Percentiles rank a stretch among this genome's conserved stretches.
phyloP scores from a whole-genome alignment of 2,888 invertebrate species.

The Hirudinaria manillensis region DNA sequence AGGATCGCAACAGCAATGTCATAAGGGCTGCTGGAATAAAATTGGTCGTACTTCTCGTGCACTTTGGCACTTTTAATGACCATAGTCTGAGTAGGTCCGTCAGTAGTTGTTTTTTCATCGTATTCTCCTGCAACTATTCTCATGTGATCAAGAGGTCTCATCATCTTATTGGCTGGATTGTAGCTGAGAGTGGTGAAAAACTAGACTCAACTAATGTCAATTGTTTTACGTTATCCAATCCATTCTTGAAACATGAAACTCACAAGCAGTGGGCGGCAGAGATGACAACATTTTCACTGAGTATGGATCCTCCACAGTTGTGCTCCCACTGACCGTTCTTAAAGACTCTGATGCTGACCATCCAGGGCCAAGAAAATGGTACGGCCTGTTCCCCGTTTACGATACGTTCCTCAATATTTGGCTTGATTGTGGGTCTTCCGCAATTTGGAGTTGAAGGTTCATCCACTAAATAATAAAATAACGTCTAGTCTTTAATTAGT shows the following conservation, averaged over 20 bases:
- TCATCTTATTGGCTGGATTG: too few species aligned
- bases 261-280: conserved; percentile 24
- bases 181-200: too few species aligned
- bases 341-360: conserved; percentile 22
- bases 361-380: conserved; percentile 39
- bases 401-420: conserved; percentile 17
- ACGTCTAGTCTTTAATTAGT: too few species aligned
- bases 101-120: conserved; percentile 11
- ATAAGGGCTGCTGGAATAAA: conserved; percentile 13
- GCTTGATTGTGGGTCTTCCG: conserved; percentile 12
- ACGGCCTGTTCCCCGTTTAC: conserved; percentile 36
- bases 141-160: too few species aligned
- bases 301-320: conserved; percentile 20
- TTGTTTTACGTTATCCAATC: too few species aligned
- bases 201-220: too few species aligned
- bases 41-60: neutral
- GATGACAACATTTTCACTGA: neutral
- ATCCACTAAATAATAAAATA: neutral
- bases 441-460: conserved; percentile 22
- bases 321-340: conserved; percentile 1
- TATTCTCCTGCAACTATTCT: conserved; percentile 11
- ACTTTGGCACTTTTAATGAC: neutral
- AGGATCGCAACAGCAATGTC: conserved; percentile 5
- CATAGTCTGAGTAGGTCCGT: conserved; percentile 1
- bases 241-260: too few species aligned